Evolutionary conservation across 2,888 invertebrate genomes (phyloP), one percentile per base, ranked within the genome.

Genomic region (Caenorhabditis doughertyi): DNA sequence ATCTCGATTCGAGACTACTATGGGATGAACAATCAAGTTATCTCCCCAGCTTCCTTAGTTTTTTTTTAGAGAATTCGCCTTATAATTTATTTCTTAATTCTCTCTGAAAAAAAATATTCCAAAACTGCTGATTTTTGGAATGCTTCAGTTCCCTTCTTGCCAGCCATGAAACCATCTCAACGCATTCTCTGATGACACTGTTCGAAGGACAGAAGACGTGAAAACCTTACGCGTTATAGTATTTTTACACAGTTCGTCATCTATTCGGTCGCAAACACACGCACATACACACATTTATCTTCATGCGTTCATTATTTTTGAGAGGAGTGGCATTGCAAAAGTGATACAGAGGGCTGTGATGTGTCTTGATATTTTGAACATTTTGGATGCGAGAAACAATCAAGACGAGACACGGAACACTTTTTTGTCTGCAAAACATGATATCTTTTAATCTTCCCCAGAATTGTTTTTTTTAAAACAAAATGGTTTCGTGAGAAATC

Each of bases 341-440:
- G 16, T n/a, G 21, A 32, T 23, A 29, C 16, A 53, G 44, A 11
- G 49, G 9, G 9, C 39, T 5, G 11, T 9, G 5, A 32, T 71
- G 70, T 71, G 70, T 71, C 23, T 58, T 71, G 70, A 49, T 71
- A 49, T 71, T 71, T 47, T 71, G 70, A 71, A 58, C 58, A 47
- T n/a, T 7, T 42, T 56, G 39, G 7, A 55, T 11, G 44, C 53
- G 13, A 7, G 32, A 21, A 47, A 35, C 21, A 27, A 23, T 11
- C n/a, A 21, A 4, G 18, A n/a, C 3, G 47, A 62, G 47, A 35
- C 18, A 27, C 44, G 18, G 62, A 35, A 64, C 62, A 58, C 39
- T 25, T 58, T 58, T 39, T 11, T 23, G 2, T 32, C 2, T 3
- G 18, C 2, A 29, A 56, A 32, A 18, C 32, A 16, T 9, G 51